Evolutionary conservation across 2,888 invertebrate genomes (phyloP).

Genomic region (Platycheirus rosarum): DNA sequence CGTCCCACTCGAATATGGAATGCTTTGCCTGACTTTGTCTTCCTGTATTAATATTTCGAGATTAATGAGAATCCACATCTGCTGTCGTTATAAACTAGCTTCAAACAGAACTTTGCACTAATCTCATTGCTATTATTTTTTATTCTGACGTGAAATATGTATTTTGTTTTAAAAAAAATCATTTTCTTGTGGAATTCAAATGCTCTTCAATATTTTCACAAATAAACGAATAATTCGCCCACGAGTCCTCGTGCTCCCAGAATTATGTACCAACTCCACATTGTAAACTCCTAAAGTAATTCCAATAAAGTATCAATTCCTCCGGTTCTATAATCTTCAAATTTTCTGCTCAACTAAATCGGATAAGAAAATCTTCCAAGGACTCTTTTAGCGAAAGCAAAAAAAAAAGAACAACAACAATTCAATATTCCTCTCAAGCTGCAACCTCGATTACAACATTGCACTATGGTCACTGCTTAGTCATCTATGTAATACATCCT

Average conservation of each 20-base stretch:
- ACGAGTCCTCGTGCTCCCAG: not conserved
- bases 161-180: too few species aligned
- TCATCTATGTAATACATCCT: constrained; percentile 38
- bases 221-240: too few species aligned
- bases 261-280: not conserved
- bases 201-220: too few species aligned
- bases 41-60: too few species aligned
- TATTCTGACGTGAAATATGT: too few species aligned
- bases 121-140: too few species aligned
- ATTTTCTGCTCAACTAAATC: constrained; percentile 62
- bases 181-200: too few species aligned
- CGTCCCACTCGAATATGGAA: too few species aligned
- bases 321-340: constrained; percentile 39
- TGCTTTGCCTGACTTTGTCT: too few species aligned
- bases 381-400: constrained; percentile 1
- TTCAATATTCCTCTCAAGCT: constrained; percentile 47
- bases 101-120: too few species aligned
- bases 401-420: constrained; percentile 14
- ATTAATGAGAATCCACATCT: too few species aligned
- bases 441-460: constrained; percentile 34
- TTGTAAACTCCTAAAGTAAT: not conserved
- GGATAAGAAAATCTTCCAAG: constrained; percentile 31
- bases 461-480: constrained; percentile 50
- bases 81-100: too few species aligned
- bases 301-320: constrained; percentile 63